Base-by-base conservation (phyloP, 2,113 vertebrate genomes). In the Paramormyrops kingsleyae region DNA sequence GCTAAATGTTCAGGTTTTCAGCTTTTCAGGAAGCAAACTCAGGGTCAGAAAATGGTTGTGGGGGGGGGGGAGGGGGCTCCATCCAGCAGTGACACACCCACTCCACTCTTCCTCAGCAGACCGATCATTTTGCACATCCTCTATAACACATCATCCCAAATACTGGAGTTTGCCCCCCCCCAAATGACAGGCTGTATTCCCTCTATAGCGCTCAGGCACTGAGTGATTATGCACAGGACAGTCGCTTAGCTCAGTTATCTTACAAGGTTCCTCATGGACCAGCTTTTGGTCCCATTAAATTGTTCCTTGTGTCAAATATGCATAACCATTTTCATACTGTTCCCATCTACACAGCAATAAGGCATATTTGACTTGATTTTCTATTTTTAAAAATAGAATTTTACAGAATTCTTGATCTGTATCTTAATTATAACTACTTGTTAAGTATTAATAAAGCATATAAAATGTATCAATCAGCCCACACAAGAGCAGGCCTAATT, bases 121-220 rank as follows among this genome's bases (percentile, higher is more conserved):
- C 42, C 12, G 35, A 59, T 31, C 31, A 12, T 80, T 50, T 53
- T 53, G 88, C 27, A 83, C 42, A 39, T 80, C 53, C 74, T 84
- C 31, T 21, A 52, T n/a, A 49, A 52, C 35, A 7, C 47, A 77
- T 74, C 66, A 56, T 13, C 89, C 47, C 85, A 13, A 91, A 92
- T 35, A 8, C 49, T n/a, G 53, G 9, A 27, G 83, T 13, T 90
- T 80, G 19, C 49, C 49, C 49, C 49, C 49, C 50, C 10, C 21
- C 9, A 91, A 87, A 90, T 24, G 27, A 91, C 84, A 90, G 52
- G 88, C 90, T 92, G 88, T 93, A 89, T 50, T 89, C 24, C 56
- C 56, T 59, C 56, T 24, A 56, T 21, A n/a, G 42, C 39, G 31
- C 4, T n/a, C 7, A 46, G 53, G n/a, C 27, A 24, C 70, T 15